Evolutionary conservation across 2,797 vertebrate species (phyloP).

Genomic region (Channa striata): DNA sequence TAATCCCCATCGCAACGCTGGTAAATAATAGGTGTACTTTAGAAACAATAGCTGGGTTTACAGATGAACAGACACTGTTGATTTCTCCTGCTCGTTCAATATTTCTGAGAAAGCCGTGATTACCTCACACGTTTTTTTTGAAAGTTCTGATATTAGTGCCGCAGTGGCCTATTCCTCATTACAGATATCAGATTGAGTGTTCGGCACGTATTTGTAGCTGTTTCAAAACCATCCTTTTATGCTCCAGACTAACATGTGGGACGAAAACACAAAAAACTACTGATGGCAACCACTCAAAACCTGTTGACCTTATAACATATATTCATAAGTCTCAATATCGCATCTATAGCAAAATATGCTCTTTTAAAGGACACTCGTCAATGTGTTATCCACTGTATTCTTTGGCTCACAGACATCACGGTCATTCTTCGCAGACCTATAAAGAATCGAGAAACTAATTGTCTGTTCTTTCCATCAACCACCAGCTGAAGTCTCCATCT

Average conservation of each 20-base stretch:
- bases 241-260: conserved; percentile 5
- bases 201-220: conserved; percentile 5
- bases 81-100: conserved; percentile 25
- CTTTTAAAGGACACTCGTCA: neutral
- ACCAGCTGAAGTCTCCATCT: conserved; percentile 53
- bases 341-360: neutral
- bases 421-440: conserved; percentile 17
- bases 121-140: conserved; percentile 10
- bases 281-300: conserved; percentile 21
- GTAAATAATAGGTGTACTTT: conserved; percentile 48
- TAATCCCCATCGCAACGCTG: conserved; percentile 64
- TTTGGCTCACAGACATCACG: conserved; percentile 10
- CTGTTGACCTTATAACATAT: conserved; percentile 12
- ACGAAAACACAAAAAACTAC: conserved; percentile 9
- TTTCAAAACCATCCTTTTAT: conserved; percentile 13
- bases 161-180: neutral
- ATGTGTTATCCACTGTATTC: neutral
- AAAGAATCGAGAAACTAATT: conserved; percentile 37
- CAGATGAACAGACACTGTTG: conserved; percentile 13
- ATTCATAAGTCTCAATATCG: neutral
- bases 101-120: conserved; percentile 18
- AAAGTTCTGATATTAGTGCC: conserved; percentile 17
- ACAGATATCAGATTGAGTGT: conserved; percentile 4
- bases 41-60: conserved; percentile 38
- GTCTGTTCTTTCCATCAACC: conserved; percentile 55